A percentile compares a stretch with the other conserved stretches of the same genome.
Conservation (phyloP, 1,140 invertebrate species). For the Temnothorax nylanderi region DNA sequence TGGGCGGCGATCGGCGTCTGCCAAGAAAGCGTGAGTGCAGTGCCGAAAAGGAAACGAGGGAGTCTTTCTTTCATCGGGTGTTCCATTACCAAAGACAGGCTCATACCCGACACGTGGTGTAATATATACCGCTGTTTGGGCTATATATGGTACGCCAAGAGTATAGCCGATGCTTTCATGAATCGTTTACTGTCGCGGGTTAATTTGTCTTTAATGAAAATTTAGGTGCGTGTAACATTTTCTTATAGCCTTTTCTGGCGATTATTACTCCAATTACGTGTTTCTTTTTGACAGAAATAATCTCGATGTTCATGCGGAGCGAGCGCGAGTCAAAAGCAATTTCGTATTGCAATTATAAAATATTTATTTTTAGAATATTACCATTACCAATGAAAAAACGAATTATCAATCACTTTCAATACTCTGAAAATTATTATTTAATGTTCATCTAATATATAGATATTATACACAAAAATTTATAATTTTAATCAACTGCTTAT, state of each 20-base stretch:
- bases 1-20: background rate
- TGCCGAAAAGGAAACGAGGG: slow-evolving; percentile 60
- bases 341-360: background rate
- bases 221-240: background rate
- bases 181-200: slow-evolving; percentile 4
- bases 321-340: background rate
- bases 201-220: slow-evolving; percentile 18
- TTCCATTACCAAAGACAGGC: slow-evolving; percentile 65
- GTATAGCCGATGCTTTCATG: background rate
- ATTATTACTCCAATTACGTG: background rate
- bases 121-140: slow-evolving; percentile 24
- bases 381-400: background rate
- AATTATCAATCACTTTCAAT: background rate
- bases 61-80: slow-evolving; percentile 63
- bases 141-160: slow-evolving; percentile 30
- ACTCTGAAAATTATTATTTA: background rate
- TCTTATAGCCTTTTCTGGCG: background rate
- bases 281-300: background rate
- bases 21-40: background rate
- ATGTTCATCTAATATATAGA: background rate
- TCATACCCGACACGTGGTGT: slow-evolving; percentile 57
- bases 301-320: too few relatives aligned
- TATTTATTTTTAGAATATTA: slow-evolving; percentile 4
- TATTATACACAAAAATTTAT: background rate
- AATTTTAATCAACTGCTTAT: background rate